A percentile compares a stretch with the other conserved stretches of the same genome.
Conservation (phyloP, 2,797 vertebrate species). For the Manis javanica region DNA sequence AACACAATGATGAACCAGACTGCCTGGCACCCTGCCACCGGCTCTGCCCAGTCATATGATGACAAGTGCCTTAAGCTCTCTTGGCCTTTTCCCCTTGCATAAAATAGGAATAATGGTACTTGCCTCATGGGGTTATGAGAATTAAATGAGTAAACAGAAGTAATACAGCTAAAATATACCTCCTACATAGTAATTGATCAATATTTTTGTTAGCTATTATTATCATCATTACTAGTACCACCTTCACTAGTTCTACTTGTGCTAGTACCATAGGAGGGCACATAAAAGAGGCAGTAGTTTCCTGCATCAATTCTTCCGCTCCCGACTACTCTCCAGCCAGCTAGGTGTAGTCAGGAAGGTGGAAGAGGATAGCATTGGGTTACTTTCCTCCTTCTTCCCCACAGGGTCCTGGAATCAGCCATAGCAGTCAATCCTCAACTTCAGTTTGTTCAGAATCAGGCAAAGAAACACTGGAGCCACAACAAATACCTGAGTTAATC, state of each 20-base stretch:
- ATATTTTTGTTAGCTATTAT: not conserved
- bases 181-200: too few relatives aligned
- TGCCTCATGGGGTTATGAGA: not conserved
- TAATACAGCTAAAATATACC: not conserved
- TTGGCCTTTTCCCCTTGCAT: not conserved
- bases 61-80: not conserved
- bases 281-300: not conserved
- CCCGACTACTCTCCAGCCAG: not conserved
- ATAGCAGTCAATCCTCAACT: not conserved
- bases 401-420: not conserved
- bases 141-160: not conserved
- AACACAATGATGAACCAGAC: not conserved
- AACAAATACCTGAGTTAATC: not conserved
- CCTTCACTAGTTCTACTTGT: too few relatives aligned
- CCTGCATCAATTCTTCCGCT: not conserved
- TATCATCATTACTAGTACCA: not conserved
- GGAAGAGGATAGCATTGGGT: not conserved
- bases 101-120: not conserved
- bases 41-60: not conserved
- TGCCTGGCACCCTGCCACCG: not conserved
- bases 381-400: not conserved
- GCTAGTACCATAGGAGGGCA: not conserved
- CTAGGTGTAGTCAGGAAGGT: not conserved
- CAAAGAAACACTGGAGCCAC: not conserved
- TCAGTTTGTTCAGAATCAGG: not conserved